Evolutionary conservation across 2,888 invertebrate species (phyloP).

Genomic region (Bruchidius siliquastri): DNA sequence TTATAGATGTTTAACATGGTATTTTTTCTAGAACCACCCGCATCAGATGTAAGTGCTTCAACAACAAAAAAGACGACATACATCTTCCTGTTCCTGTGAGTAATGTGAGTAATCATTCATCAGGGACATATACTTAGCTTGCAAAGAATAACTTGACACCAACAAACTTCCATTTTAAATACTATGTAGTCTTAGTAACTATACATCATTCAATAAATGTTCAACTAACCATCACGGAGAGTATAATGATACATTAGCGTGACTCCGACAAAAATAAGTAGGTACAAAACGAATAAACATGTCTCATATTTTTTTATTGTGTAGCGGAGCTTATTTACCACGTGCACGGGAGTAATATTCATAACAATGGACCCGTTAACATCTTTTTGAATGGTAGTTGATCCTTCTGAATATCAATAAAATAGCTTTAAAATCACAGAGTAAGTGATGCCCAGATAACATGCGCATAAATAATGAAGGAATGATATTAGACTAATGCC

Average conservation of each 20-base stretch:
- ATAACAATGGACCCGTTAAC: not conserved
- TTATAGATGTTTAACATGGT: too few relatives aligned
- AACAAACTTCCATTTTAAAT: not conserved
- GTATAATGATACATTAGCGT: not conserved
- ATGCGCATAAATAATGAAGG: too few relatives aligned
- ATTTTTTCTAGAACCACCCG: too few relatives aligned
- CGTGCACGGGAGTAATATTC: not conserved
- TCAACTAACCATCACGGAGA: not conserved
- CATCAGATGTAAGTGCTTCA: too few relatives aligned
- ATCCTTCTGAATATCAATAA: too few relatives aligned
- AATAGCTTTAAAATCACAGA: too few relatives aligned
- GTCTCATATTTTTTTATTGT: not conserved
- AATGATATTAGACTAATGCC: too few relatives aligned
- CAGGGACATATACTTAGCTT: not conserved
- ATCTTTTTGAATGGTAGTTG: not conserved
- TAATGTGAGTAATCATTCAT: not conserved
- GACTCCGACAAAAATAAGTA: not conserved
- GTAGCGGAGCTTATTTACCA: not conserved
- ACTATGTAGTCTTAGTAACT: not conserved
- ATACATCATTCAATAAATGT: not conserved
- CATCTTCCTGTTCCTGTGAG: not conserved
- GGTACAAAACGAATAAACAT: not conserved
- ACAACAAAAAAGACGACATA: too few relatives aligned
- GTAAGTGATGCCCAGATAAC: too few relatives aligned
- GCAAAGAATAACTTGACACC: not conserved